Evolutionary conservation across 2,113 vertebrate genomes (phyloP), one percentile per base, ranked within the genome.

Genomic region (Vireo altiloquus): DNA sequence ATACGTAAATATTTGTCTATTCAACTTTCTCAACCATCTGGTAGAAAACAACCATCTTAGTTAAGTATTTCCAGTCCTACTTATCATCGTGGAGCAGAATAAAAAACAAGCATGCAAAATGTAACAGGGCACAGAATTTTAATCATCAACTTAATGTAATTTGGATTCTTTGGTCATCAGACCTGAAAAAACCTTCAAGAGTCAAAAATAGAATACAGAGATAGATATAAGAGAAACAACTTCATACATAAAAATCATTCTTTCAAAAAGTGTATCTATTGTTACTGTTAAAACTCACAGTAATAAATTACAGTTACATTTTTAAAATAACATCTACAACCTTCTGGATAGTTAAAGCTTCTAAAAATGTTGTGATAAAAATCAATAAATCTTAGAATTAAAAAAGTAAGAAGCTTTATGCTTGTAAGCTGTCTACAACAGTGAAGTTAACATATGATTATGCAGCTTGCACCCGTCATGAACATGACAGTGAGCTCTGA

Each of bases 371-470:
- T 97, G 95, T 97, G 97, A 95, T 71, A 95, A 97, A 97, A 97
- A 97, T 95, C 97, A 98, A 52, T 74, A 96, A 97, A 97, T 96
- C 96, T 97, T 97, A 84, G 96, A 96, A 87, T 93, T 92, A 25
- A 80, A 92, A 87, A 94, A 95, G 79, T 93, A 94, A 97, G 95
- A 96, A 96, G 82, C 74, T 96, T 96, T 88, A 80, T 90, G 95
- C 95, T 97, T 92, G 35, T 97, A 98, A 97, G 96, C 96, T 97
- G 94, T 97, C 97, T 96, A 92, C 91, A 96, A 89, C 79, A 97
- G 92, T 95, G 96, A 97, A 96, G 95, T 69, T 81, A 97, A 96
- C 94, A 97, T 94, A 97, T 95, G 97, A 98, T 97, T 97, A 97
- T 94, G 95, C 93, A 85, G 90, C 95, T 95, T 96, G 94, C 92